Evolutionary conservation across 1,140 invertebrate species (phyloP), one percentile per base, ranked within the genome.

Genomic region (Spodoptera litura): DNA sequence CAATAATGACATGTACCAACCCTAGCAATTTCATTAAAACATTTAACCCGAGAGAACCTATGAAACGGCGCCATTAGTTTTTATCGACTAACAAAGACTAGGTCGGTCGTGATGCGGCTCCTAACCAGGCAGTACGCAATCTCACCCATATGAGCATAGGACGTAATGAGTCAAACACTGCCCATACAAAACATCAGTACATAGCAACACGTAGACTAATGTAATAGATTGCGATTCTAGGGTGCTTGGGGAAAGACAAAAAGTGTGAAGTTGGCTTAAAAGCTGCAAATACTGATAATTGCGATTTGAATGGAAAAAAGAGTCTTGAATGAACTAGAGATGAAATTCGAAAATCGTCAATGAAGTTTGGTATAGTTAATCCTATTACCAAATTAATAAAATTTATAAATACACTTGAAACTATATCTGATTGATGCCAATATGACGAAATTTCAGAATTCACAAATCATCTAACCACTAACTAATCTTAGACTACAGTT

Each of bases 31-130:
- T 61, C 27, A 64, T 64, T 64, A 64, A 10, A 64, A 35, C 12
- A 61, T 35, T 5, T 61, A 44, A 64, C 49, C 61, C 20, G 11
- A n/a, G 52, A 27, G 44, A 53, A 35, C 68, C 68, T 72, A 35
- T 27, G 68, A 38, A 72, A 53, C 53, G 44, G 15, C 44, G 53
- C 68, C 52, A 72, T 72, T 72, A 72, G n/a, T 72, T 71, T 72
- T 72, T 56, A 56, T 55, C n/a, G 31, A 56, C 68, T 38, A 52
- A 25, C 52, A 20, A 35, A 38, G 52, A 53, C 44, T 53, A 31
- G 68, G 68, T 72, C 68, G 20, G 38, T 72, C 68, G 68, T 72
- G 68, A 6, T 15, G 68, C 15, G 13, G 68, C 27, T 72, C 11
- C 68, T 72, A 72, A 72, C 13, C 49, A 56, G 55, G 13, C 25